Base-by-base conservation (phyloP, 2,797 vertebrate species). In the Percopsis omiscomaycus region DNA sequence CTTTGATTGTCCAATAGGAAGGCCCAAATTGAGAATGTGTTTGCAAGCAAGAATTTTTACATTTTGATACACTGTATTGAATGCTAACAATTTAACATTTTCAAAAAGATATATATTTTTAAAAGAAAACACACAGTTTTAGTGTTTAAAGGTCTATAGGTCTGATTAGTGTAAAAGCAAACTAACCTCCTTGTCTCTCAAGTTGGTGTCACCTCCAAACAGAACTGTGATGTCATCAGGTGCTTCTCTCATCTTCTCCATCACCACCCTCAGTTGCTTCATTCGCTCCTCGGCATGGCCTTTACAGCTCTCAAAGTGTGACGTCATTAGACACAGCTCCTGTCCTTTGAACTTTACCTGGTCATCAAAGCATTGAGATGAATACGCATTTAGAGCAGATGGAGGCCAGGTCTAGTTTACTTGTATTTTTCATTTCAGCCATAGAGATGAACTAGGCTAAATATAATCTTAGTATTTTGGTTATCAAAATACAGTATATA, bases 131-230 rank as follows among this genome's bases (percentile, higher is more conserved):
- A 48, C 12, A 48, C 13, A 13, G 12, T 45, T 45, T 45, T 45
- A 22, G 22, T 22, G 22, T 22, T 22, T 22, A 42, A 42, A 42
- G 2, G 6, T 8, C 2, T 9, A 2, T 10, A 42, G 8, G 37
- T 9, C 37, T 42, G 37, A 42, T 42, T 42, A 42, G 9, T 42
- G 37, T 42, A 42, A 54, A 68, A 53, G 28, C 65, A 2, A 27
- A 57, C 87, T 89, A 68, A 96, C 97, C 93, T 99, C 97, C 0
- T 88, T 64, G 78, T 98, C 96, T 79, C 96, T 91, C 66, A 99
- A 91, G 84, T 99, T 99, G 46, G 96, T 99, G 82, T 99, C 97
- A 0, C 98, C 98, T 64, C 95, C 98, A 81, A 98, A 99, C 80
- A 99, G 85, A 32, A 97, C 92, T 0, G 93, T 95, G 58, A 91